A percentile compares a stretch with the other conserved stretches of the same genome.
phyloP scores from a whole-genome alignment of 2,797 vertebrate species.

The Enteromius mattozi region DNA sequence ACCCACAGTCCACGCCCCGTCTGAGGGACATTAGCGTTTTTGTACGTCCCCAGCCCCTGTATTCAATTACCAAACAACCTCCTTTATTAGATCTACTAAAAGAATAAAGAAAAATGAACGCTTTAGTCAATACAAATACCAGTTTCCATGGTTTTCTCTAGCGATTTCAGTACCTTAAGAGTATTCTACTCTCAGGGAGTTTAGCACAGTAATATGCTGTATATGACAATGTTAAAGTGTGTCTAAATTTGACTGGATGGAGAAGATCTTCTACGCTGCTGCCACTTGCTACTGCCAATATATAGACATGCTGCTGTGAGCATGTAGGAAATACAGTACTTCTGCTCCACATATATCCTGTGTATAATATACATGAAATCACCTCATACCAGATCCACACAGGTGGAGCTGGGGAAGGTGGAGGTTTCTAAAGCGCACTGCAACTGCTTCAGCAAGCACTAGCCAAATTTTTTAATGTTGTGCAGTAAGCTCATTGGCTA shows the following conservation, averaged over 20 bases:
- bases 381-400: background rate
- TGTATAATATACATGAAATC: background rate
- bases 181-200: background rate
- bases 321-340: background rate
- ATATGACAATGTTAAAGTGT: background rate
- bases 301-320: background rate
- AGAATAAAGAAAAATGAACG: background rate
- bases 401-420: slow-evolving; percentile 2
- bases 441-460: background rate
- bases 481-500: background rate
- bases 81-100: slow-evolving; percentile 25
- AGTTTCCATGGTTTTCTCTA: background rate
- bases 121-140: background rate
- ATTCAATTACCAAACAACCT: slow-evolving; percentile 25
- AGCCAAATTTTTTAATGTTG: background rate
- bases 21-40: slow-evolving; percentile 8
- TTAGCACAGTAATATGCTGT: background rate
- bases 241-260: background rate
- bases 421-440: background rate
- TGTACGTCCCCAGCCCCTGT: background rate
- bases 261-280: background rate
- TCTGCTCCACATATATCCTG: background rate
- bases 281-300: background rate
- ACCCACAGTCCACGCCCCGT: background rate
- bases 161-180: background rate